These are phyloP conservation scores for Eumaeus atala DNA, from an alignment of 1,140 invertebrate species.

Conservation along the genomic window DNA sequence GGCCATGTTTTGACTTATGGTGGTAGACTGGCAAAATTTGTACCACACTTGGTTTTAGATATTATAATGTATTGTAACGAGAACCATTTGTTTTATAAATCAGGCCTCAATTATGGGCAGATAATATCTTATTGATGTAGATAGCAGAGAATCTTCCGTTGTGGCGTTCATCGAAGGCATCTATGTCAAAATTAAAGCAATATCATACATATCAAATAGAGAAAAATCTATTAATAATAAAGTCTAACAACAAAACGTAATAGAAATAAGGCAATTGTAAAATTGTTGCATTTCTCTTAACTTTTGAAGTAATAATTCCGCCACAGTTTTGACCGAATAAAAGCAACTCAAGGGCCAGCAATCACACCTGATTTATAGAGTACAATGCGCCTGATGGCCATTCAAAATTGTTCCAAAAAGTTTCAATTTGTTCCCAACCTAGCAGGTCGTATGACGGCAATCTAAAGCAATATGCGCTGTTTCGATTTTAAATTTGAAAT, in stretches of 20 bases:
- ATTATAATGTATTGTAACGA: no score
- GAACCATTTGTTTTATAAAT: no score
- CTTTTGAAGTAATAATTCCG: conserved; percentile 51
- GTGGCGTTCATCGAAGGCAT: no score
- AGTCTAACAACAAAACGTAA: not conserved
- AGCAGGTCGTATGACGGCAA: conserved; percentile 13
- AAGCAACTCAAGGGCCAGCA: conserved; percentile 24
- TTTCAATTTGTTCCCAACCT: conserved; percentile 28
- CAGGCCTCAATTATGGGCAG: no score
- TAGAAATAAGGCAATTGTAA: conserved; percentile 16
- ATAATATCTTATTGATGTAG: no score
- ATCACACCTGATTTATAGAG: conserved; percentile 49
- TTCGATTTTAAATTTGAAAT: not conserved
- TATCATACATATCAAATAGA: no score
- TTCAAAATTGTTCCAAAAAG: conserved; percentile 30
- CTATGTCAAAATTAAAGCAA: no score
- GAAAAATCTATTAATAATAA: no score
- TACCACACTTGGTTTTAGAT: no score
- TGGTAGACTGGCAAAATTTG: no score
- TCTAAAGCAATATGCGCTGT: conserved; percentile 13
- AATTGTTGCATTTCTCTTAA: conserved; percentile 41
- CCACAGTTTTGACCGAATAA: conserved; percentile 37
- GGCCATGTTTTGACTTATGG: no score
- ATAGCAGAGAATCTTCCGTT: no score
- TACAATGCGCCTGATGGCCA: conserved; percentile 26